A percentile compares a stretch with the other conserved stretches of the same genome.
Evolutionary conservation across 2,113 vertebrate species (phyloP).

Genomic region (Aptenodytes patagonicus): DNA sequence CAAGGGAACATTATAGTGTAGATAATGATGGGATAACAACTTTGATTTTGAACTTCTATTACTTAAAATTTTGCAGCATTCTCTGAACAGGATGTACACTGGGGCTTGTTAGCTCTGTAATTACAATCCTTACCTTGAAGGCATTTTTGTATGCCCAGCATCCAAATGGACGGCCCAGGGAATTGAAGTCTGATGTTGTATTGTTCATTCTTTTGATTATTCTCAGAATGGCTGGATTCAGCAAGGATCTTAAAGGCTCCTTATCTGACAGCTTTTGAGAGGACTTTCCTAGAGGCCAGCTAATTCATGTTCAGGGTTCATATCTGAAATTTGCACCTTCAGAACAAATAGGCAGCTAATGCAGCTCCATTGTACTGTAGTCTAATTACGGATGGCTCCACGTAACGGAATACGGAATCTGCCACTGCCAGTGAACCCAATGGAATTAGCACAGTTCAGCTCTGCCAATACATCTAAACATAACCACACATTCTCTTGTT

Average conservation of each 20-base stretch:
- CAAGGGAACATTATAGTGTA: neutral
- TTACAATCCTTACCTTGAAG: conserved; percentile 35
- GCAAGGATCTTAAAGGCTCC: neutral
- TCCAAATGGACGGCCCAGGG: neutral
- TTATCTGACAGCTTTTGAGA: neutral
- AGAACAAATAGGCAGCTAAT: neutral
- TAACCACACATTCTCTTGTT: neutral
- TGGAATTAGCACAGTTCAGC: neutral
- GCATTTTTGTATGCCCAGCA: neutral
- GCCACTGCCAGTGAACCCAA: neutral
- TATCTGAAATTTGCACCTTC: neutral
- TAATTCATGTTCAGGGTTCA: neutral
- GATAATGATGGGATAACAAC: conserved; percentile 49
- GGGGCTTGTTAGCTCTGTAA: conserved; percentile 30
- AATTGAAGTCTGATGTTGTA: neutral
- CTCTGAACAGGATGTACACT: neutral
- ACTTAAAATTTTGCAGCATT: conserved; percentile 45
- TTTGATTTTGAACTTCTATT: conserved; percentile 53
- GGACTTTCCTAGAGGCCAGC: neutral
- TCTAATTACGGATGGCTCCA: neutral
- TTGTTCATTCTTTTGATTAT: conserved; percentile 12
- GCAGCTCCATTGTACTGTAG: neutral
- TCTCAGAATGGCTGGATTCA: neutral
- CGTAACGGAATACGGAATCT: neutral
- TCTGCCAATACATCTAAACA: neutral